A percentile compares a stretch with the other conserved stretches of the same genome.
These are phyloP conservation scores for Bubo blakistoni DNA, from an alignment of 2,113 vertebrate species.

Conservation along the genomic window DNA sequence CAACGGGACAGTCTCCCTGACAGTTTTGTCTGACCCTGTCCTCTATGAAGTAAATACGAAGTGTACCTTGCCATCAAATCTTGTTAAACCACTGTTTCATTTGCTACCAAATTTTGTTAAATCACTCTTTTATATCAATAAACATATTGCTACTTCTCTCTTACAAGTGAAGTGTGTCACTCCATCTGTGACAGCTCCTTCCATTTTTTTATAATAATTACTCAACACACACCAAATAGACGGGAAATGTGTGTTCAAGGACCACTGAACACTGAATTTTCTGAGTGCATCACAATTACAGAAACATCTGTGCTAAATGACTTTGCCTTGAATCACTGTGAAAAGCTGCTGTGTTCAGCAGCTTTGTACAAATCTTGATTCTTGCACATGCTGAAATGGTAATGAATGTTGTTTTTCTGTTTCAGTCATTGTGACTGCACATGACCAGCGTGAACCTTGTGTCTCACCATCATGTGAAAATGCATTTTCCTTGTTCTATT, in stretches of 20 bases:
- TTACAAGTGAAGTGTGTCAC: too few species aligned
- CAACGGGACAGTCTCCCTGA: too few species aligned
- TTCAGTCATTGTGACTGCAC: neutral
- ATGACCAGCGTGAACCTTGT: neutral
- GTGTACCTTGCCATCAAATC: too few species aligned
- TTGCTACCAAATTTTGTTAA: too few species aligned
- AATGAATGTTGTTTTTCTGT: neutral
- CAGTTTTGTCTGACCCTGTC: too few species aligned
- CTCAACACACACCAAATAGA: neutral
- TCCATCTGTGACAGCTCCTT: neutral
- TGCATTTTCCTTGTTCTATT: neutral
- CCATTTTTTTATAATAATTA: neutral
- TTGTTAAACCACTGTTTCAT: too few species aligned
- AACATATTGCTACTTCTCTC: too few species aligned
- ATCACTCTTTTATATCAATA: too few species aligned
- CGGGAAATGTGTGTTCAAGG: neutral
- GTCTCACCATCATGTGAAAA: neutral
- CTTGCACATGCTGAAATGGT: neutral
- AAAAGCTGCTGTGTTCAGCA: neutral
- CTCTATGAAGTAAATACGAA: too few species aligned
- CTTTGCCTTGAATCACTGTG: neutral
- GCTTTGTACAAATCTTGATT: neutral
- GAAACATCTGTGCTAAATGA: constrained; percentile 31
- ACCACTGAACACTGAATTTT: constrained; percentile 3
- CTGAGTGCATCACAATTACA: neutral